Base-by-base conservation (phyloP, 2,888 invertebrate species). In the Neria commutata region DNA sequence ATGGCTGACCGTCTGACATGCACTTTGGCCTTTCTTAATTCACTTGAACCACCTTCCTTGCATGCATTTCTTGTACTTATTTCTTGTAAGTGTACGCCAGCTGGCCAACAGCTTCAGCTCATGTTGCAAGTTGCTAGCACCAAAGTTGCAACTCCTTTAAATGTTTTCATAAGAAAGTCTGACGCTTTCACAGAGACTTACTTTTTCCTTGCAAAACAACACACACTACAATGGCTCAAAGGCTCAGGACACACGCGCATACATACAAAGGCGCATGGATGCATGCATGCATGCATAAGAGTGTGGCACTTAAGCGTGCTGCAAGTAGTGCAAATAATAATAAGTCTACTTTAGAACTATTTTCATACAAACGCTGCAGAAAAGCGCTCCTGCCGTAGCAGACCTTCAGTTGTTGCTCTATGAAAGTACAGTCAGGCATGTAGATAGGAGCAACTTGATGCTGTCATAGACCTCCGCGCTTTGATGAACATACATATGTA, bases 341-440 rank as follows among this genome's bases (percentile, higher is more conserved):
- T 45, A 54, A 54, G 54, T 54, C 45, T 45, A 54, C 54, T 54
- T 54, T 54, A 19, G 25, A 54, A 19, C 50, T 59, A 40, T 48
- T 52, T 40, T 52, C 45, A 47, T 26, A 52, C 24, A 50, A 42
- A 45, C 50, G 29, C 26, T 33, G 33, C 49, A 17, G 3, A 46
- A 25, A n/a, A n/a, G n/a, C n/a, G n/a, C n/a, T n/a, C n/a, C n/a
- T n/a, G n/a, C n/a, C n/a, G n/a, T n/a, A n/a, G n/a, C n/a, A n/a
- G n/a, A n/a, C n/a, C n/a, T n/a, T n/a, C n/a, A n/a, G n/a, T n/a
- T n/a, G n/a, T n/a, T n/a, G n/a, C n/a, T n/a, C n/a, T n/a, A n/a
- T n/a, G n/a, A n/a, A n/a, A n/a, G n/a, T n/a, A n/a, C n/a, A n/a
- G n/a, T n/a, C n/a, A n/a, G n/a, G n/a, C n/a, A n/a, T n/a, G n/a